Evolutionary conservation across 2,113 vertebrate species (phyloP), one percentile per base, ranked within the genome.

Genomic region (Perca schrenkii): DNA sequence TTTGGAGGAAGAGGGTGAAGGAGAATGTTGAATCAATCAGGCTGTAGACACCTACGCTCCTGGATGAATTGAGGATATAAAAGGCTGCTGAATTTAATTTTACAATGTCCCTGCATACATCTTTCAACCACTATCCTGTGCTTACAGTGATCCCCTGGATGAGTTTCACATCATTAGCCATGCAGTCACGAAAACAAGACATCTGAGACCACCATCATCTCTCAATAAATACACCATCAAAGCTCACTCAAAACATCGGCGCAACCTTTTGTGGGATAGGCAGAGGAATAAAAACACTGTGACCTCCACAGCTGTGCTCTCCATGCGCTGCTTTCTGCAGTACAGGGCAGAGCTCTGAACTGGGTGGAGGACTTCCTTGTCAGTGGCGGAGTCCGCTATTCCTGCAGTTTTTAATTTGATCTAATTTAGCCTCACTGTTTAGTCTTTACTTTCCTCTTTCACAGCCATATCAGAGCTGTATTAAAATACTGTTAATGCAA

Each of bases 271-370:
- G 64, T 74, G 74, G 84, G 81, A 73, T 60, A 19, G 46, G 71
- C 68, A 54, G 78, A 78, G 40, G 53, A 87, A 85, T 89, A 72
- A 86, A 89, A 91, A 89, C 90, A 87, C 34, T 31, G 72, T 66
- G 63, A 85, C 80, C 68, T 83, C 56, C 72, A 47, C 92, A 94
- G 90, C 88, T 94, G 94, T 50, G 79, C 78, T 66, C 89, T 64
- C 65, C 79, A 70, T 89, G 90, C 60, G 82, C 21, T 40, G 54
- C 50, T 82, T 89, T 80, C 72, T 74, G 47, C 50, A 40, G 46
- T 78, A 62, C 68, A 70, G 68, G 16, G 31, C 28, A 57, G 43
- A 82, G 64, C 31, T 73, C 46, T 65, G 64, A 61, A 12, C 25
- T 17, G 22, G 66, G 43, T 53, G 69, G 83, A 49, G 61, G 57